phyloP scores from a whole-genome alignment of 2,113 vertebrate genomes.

The Marmota flaviventris region DNA sequence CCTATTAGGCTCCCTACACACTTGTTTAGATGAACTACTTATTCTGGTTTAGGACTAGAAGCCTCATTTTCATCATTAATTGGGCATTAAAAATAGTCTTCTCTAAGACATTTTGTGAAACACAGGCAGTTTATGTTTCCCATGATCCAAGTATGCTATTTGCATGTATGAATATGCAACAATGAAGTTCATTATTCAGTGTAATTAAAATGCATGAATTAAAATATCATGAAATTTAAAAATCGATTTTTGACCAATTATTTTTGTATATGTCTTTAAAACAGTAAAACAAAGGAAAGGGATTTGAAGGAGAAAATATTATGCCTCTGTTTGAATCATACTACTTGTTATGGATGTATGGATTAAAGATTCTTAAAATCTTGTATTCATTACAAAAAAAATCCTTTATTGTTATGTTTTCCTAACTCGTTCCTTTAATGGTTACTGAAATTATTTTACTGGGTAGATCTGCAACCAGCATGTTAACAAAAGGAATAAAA shows the following conservation, averaged over 20 bases:
- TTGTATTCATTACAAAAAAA: not conserved
- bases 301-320: conserved; percentile 1
- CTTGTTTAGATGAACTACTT: not conserved
- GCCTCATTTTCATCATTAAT: not conserved
- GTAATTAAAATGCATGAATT: no score
- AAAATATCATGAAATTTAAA: not conserved
- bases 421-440: not conserved
- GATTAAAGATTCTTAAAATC: conserved; percentile 19
- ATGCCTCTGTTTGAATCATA: not conserved
- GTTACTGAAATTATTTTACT: not conserved
- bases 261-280: not conserved
- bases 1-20: not conserved
- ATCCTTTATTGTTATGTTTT: not conserved
- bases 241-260: not conserved
- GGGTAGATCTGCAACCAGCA: not conserved
- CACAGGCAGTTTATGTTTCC: not conserved
- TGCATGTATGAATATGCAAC: not conserved
- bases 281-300: not conserved
- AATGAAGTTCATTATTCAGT: not conserved
- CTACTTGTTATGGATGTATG: not conserved
- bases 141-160: no score
- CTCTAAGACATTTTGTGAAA: not conserved
- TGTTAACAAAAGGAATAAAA: conserved; percentile 9
- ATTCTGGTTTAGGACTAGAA: not conserved
- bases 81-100: not conserved